Conservation (phyloP, 2,888 invertebrate genomes). For the Drosophila flavopinicola region DNA sequence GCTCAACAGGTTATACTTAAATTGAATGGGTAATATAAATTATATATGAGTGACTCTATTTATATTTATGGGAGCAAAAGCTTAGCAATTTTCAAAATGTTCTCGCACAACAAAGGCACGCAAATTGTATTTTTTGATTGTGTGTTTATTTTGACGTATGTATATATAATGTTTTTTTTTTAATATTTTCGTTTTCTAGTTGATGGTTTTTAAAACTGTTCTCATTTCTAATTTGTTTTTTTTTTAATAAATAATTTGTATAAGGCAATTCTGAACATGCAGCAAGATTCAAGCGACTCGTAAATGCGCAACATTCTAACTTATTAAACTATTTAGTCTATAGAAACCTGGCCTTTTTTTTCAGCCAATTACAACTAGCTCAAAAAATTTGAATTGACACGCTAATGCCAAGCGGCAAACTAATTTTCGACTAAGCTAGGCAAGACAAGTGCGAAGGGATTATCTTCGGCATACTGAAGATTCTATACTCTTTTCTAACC, state of each 20-base stretch:
- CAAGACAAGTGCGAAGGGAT: too few species aligned
- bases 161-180: conserved; percentile 2
- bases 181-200: conserved; percentile 16
- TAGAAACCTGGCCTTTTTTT: conserved; percentile 9
- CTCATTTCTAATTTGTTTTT: conserved; percentile 9
- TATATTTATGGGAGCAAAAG: conserved; percentile 1
- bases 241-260: conserved; percentile 55
- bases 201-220: conserved; percentile 12
- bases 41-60: too few species aligned
- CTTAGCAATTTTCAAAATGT: conserved; percentile 15
- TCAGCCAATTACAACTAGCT: conserved; percentile 31
- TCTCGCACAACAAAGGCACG: conserved; percentile 41
- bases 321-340: conserved; percentile 33
- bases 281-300: conserved; percentile 51
- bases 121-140: conserved; percentile 13
- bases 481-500: too few species aligned
- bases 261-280: conserved; percentile 69
- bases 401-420: conserved; percentile 26
- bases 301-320: conserved; percentile 47
- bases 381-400: conserved; percentile 44
- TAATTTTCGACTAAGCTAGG: conserved; percentile 24
- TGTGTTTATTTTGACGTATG: neutral
- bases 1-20: conserved; percentile 13
- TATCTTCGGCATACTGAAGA: too few species aligned
- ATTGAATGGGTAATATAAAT: neutral